Evolutionary conservation across 1,140 invertebrate genomes (phyloP).

Genomic region (Sweltsa coloradensis): DNA sequence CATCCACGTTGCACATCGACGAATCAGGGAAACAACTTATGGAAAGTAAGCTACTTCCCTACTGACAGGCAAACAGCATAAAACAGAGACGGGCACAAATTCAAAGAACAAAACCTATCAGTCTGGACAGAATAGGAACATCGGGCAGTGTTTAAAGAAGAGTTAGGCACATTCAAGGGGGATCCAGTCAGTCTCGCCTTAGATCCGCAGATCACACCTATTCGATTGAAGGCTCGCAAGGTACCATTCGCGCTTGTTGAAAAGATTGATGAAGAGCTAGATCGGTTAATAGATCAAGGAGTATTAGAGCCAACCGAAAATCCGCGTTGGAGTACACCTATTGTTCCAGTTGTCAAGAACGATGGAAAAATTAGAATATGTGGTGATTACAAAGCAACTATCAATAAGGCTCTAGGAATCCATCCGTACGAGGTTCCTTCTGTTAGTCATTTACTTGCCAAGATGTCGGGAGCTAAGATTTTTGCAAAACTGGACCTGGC

Average conservation of each 20-base stretch:
- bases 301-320: slow-evolving; percentile 16
- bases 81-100: too few species aligned
- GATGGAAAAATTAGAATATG: slow-evolving; percentile 23
- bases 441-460: slow-evolving; percentile 8
- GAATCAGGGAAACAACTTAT: too few species aligned
- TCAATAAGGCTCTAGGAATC: slow-evolving; percentile 12
- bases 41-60: too few species aligned
- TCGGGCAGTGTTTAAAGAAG: too few species aligned
- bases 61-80: too few species aligned
- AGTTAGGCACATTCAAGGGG: neutral
- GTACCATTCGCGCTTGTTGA: slow-evolving; percentile 9
- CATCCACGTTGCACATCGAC: too few species aligned
- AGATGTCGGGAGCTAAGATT: slow-evolving; percentile 16
- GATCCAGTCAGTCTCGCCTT: neutral
- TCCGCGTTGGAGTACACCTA: slow-evolving; percentile 17
- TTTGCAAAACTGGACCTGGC: slow-evolving; percentile 16
- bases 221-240: slow-evolving; percentile 7
- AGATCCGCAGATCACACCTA: neutral
- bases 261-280: slow-evolving; percentile 20
- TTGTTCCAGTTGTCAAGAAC: slow-evolving; percentile 3
- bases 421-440: slow-evolving; percentile 13
- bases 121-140: too few species aligned
- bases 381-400: slow-evolving; percentile 23
- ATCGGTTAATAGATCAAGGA: slow-evolving; percentile 16
- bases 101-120: too few species aligned